Evolutionary conservation across 2,113 vertebrate species (phyloP).

Genomic region (Phalacrocorax brasilianus): DNA sequence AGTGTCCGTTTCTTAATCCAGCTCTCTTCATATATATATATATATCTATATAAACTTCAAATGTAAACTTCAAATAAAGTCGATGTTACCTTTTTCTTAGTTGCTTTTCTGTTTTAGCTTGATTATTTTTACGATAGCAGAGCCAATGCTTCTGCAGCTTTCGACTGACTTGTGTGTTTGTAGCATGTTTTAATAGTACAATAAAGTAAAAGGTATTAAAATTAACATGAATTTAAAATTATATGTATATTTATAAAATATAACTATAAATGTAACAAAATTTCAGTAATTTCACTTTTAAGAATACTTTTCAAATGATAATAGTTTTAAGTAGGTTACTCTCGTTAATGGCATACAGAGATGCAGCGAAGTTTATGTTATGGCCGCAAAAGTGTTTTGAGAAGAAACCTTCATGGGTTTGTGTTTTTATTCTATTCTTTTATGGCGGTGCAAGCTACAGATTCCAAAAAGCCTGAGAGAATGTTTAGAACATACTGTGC

Average conservation of each 20-base stretch:
- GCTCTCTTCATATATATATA: background rate
- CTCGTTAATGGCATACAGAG: constrained; percentile 20
- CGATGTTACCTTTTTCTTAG: constrained; percentile 20
- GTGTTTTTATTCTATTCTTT: constrained; percentile 9
- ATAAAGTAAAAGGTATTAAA: background rate
- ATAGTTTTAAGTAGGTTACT: constrained; percentile 42
- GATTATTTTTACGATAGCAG: constrained; percentile 44
- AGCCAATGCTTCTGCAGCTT: constrained; percentile 44
- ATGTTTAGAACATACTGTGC: constrained; percentile 37
- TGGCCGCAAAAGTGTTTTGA: constrained; percentile 34
- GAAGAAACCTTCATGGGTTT: constrained; percentile 2
- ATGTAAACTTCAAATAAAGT: background rate
- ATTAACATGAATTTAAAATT: background rate
- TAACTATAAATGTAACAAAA: background rate
- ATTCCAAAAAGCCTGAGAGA: constrained; percentile 56
- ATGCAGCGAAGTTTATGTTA: constrained; percentile 10
- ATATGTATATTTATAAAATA: background rate
- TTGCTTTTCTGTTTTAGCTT: constrained; percentile 36
- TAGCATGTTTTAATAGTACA: constrained; percentile 59
- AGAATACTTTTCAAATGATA: background rate
- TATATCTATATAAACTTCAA: background rate
- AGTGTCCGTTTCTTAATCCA: background rate
- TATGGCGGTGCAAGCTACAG: background rate
- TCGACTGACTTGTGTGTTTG: constrained; percentile 42
- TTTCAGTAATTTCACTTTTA: constrained; percentile 35